A percentile compares a stretch with the other conserved stretches of the same genome.
Evolutionary conservation across 2,888 invertebrate genomes (phyloP).

Genomic region (Chymomyza procnemis): DNA sequence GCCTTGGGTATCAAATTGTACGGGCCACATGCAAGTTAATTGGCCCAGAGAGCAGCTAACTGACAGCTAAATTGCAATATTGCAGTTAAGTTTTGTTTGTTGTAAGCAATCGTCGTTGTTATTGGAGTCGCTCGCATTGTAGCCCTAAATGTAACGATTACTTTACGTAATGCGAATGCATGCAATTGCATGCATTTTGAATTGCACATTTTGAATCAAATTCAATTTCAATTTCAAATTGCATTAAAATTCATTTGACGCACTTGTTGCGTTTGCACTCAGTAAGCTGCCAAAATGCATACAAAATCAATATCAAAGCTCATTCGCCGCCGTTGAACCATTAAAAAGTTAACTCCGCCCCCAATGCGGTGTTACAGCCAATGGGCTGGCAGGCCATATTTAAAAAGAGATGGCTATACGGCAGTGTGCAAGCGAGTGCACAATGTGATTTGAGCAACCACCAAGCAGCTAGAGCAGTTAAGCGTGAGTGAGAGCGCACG

Average conservation of each 20-base stretch:
- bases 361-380: conserved; percentile 31
- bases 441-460: conserved; percentile 9
- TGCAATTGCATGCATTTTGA: conserved; percentile 43
- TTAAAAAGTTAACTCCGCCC: conserved; percentile 33
- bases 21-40: conserved; percentile 55
- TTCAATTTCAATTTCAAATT: conserved; percentile 24
- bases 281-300: conserved; percentile 9
- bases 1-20: conserved; percentile 62
- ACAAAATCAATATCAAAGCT: conserved; percentile 25
- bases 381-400: conserved; percentile 62
- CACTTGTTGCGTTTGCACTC: conserved; percentile 59
- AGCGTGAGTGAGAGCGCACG: background rate
- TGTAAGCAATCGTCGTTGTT: background rate
- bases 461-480: conserved; percentile 39
- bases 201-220: conserved; percentile 7
- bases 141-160: conserved; percentile 21
- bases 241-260: conserved; percentile 32
- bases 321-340: conserved; percentile 36
- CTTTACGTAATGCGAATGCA: conserved; percentile 45
- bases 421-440: conserved; percentile 15
- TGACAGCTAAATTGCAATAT: conserved; percentile 71
- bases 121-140: background rate
- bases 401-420: conserved; percentile 55
- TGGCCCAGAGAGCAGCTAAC: conserved; percentile 69
- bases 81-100: conserved; percentile 56